Base-by-base conservation (phyloP, 30 jellyfish, hydroid and myxozoan genomes). In the Chrysaora quinquecirrha region DNA sequence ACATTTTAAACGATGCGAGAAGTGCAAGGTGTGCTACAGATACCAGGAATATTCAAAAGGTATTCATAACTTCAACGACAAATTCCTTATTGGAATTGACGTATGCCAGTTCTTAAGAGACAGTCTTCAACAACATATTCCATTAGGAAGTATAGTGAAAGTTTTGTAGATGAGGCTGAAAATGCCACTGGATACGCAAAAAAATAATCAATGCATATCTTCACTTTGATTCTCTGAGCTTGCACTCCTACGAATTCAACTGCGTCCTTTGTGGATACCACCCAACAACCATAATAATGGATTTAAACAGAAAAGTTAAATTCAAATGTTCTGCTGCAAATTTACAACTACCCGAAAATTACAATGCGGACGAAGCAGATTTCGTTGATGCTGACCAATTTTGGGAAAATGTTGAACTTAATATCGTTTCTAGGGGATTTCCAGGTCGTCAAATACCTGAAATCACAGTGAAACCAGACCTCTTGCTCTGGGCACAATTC, bases 31-130 rank as follows among this genome's bases (percentile, higher is more conserved):
- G 34, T 68, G 6, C 38, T 80, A 78, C 35, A 34, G 97, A 24
- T 88, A 88, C 38, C 89, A 88, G 38, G 97, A 88, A 56, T 49
- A 33, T 14, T 35, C 34, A 1, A 80, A 78, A 24, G 89, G 93
- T 27, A 70, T 88, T 3, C 82, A 78, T 30, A 88, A 79, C 43
- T 88, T 58, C 50, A 60, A 88, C 52, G 85, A 88, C 68, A 56
- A 3, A 11, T 80, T 88, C 28, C 46, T 88, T 10, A 20, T 82
- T 1, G 65, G 87, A 1, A 9, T 70, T 1, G 87, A 82, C 23
- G 48, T 70, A 27, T 82, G 93, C 69, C 19, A 67, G 71, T 56
- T 20, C 20, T n/a, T 82, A 21, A 48, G 64, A 31, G 87, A 70
- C 35, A 27, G 54, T 21, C 18, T 49, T n/a, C 35, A 48, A 38